Evolutionary conservation across 2,888 invertebrate species (phyloP), one percentile per base, ranked within the genome.

Genomic region (Cryptus viduatorius): DNA sequence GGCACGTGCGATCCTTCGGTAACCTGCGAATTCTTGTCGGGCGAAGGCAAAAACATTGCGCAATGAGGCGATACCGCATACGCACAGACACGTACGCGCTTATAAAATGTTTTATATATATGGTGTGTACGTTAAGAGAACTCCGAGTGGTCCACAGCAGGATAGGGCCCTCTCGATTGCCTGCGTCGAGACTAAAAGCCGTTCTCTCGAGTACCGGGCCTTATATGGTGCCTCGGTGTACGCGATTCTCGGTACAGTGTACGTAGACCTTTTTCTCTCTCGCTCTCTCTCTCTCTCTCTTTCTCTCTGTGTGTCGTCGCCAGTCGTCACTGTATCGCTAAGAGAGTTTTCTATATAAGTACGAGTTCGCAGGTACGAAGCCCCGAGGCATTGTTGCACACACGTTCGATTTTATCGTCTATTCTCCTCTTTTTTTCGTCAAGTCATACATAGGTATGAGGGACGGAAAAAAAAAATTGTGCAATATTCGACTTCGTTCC

Each of bases 151-250:
- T 82, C 65, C 76, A 56, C 68, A 68, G 68, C 56, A 37, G 56
- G 48, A 69, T 14, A 71, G 80, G 56, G 82, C 82, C 79, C 83
- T 56, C 72, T 69, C 69, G 76, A 68, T 85, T 64, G 77, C 50
- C 56, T 53, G 59, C 69, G 75, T 76, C 77, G 76, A 83, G 86
- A 84, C 86, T 80, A 80, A 86, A 82, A 80, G 82, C 82, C 80
- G 82, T 61, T 69, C 79, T 78, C 75, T 53, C 82, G 76, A 85
- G 85, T 85, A 79, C 71, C 65, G 82, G 75, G 77, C 85, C 86
- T 82, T 86, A 85, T 86, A 86, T 86, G 86, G 86, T 42, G 31
- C 78, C 84, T 77, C 37, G 81, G 79, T 71, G 84, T 79, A 82
- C 79, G 82, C 82, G 79, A 84, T 84, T 84, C 84, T 82, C 84